Base-by-base conservation (phyloP, 2,888 invertebrate species). In the Neocrepidodera transversa region DNA sequence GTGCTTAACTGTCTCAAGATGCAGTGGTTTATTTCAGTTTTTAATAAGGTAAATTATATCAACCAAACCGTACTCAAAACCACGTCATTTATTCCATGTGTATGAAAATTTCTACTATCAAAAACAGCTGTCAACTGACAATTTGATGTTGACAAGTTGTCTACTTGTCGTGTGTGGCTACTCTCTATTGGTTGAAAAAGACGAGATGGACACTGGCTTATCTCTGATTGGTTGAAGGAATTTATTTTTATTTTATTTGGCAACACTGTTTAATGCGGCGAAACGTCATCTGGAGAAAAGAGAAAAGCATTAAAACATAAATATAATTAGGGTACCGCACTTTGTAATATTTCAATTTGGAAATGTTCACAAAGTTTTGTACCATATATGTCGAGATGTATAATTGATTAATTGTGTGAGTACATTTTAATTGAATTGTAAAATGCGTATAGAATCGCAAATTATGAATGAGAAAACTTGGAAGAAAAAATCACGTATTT, bases 1-100 rank as follows among this genome's bases (percentile, higher is more conserved):
- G 40, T 17, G 7, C 8, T 10, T 42, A 51, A 30, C 16, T 26
- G 23, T 26, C n/a, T 47, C 6, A n/a, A 43, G 10, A 26, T 6
- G 7, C 13, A 7, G 11, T 2, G 13, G 16, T 26, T 43, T 13
- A 13, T 7, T 20, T 26, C 8, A 43, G 26, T 17, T 38, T 38
- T 20, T 50, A 40, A 35, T 48, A 48, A 18, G 11, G 28, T 42
- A 30, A 16, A 42, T 32, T 13, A 3, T n/a, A 14, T n/a, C 18
- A 36, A 49, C 35, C n/a, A 35, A 36, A 49, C 35, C n/a, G 16
- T 28, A 30, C 17, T 26, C 8, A 26, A 40, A 26, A 40, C 51
- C 51, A 51, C 51, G 51, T 51, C 51, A 51, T 51, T 42, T 51
- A 51, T 38, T 30, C 40, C 40, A 51, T 40, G 42, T 51, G 30